phyloP scores from a whole-genome alignment of 2,113 vertebrate genomes.

The Malurus alboscapulatus region DNA sequence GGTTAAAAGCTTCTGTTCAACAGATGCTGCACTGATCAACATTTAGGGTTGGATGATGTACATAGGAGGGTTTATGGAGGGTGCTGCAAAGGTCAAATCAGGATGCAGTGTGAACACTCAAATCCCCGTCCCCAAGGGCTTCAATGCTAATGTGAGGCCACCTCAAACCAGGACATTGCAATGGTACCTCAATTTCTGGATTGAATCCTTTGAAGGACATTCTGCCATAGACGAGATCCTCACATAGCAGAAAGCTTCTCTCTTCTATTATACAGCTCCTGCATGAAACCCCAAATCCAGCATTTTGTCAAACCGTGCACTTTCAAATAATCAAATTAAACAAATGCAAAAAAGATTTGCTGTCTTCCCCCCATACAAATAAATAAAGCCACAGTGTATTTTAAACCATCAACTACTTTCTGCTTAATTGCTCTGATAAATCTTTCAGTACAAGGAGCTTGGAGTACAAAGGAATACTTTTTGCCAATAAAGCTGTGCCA shows the following conservation, averaged over 20 bases:
- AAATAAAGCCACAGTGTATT: conserved; percentile 36
- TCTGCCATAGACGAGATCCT: conserved; percentile 89
- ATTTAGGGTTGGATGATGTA: neutral
- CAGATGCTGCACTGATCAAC: neutral
- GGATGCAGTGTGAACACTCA: neutral
- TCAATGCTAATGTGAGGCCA: neutral
- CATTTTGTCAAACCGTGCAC: neutral
- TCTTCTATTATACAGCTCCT: conserved; percentile 92
- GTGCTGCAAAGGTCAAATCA: neutral
- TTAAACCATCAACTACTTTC: conserved; percentile 34
- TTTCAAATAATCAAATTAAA: conserved; percentile 39
- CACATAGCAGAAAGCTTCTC: conserved; percentile 86
- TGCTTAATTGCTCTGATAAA: conserved; percentile 48
- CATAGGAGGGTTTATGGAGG: neutral
- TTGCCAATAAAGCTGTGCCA: conserved; percentile 32
- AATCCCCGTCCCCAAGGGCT: neutral
- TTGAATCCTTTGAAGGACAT: conserved; percentile 96
- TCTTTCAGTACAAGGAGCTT: conserved; percentile 27
- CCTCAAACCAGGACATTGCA: neutral
- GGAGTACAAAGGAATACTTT: conserved; percentile 29
- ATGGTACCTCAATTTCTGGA: conserved; percentile 89
- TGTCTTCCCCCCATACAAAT: neutral
- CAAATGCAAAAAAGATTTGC: neutral
- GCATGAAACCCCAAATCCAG: conserved; percentile 32
- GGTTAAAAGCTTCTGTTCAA: neutral